A percentile compares a stretch with the other conserved stretches of the same genome.
phyloP scores from a whole-genome alignment of 2,888 invertebrate species.

The Pseudococcus longispinus region DNA sequence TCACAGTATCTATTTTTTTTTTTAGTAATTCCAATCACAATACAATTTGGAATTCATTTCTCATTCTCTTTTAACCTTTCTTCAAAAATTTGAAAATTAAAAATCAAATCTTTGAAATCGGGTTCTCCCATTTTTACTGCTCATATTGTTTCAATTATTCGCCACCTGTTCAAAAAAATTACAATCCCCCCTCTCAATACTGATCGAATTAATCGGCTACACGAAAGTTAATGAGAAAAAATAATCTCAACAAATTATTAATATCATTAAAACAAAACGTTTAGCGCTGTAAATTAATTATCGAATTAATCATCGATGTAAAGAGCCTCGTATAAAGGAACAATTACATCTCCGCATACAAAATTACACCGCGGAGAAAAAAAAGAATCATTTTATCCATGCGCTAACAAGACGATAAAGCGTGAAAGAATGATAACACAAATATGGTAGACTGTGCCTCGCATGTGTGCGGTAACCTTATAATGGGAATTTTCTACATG shows the following conservation, averaged over 20 bases:
- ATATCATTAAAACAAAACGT: background rate
- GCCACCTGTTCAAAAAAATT: no score
- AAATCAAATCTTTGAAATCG: no score
- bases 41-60: no score
- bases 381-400: background rate
- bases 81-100: no score
- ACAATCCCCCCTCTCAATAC: background rate
- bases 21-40: no score
- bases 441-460: background rate
- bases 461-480: slow-evolving; percentile 3
- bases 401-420: background rate
- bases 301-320: background rate
- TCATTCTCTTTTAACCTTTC: no score
- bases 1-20: no score
- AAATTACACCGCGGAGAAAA: background rate
- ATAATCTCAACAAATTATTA: background rate
- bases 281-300: background rate
- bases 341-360: background rate
- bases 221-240: background rate
- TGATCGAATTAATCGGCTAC: background rate
- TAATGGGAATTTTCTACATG: slow-evolving; percentile 19
- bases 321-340: background rate
- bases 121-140: no score
- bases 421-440: slow-evolving; percentile 6
- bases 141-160: no score